phyloP scores from a whole-genome alignment of 2,113 vertebrate genomes.

The Eidolon helvum region DNA sequence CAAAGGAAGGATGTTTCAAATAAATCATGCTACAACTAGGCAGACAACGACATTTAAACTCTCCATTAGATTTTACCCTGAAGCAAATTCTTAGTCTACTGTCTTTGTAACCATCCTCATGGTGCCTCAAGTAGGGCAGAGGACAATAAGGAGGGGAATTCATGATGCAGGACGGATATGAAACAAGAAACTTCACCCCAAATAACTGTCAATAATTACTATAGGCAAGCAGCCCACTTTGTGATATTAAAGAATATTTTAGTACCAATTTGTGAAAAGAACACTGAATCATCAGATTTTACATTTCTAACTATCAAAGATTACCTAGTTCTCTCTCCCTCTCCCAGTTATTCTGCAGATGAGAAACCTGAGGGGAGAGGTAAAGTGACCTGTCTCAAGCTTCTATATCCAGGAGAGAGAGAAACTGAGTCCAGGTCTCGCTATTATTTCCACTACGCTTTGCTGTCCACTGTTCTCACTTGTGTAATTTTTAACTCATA shows the following conservation, averaged over 20 bases:
- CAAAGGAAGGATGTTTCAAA: constrained; percentile 76
- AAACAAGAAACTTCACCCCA: neutral
- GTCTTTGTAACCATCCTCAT: constrained; percentile 19
- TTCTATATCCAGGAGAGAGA: neutral
- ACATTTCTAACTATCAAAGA: neutral
- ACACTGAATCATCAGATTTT: neutral
- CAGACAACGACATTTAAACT: constrained; percentile 61
- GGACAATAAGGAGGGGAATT: neutral
- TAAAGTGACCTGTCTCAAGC: neutral
- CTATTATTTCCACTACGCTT: neutral
- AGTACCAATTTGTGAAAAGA: neutral
- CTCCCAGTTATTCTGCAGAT: neutral
- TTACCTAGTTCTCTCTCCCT: neutral
- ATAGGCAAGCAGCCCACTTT: neutral
- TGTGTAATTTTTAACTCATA: neutral
- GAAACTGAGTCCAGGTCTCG: neutral
- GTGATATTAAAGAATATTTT: neutral
- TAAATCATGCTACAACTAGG: constrained; percentile 71
- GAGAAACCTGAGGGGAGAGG: neutral
- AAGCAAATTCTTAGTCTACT: constrained; percentile 66
- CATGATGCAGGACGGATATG: neutral
- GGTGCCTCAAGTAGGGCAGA: neutral
- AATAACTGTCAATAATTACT: neutral
- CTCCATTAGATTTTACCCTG: constrained; percentile 65
- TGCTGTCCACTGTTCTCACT: neutral